These are phyloP conservation scores for Diplodus puntazzo DNA, from an alignment of 2,797 vertebrate species.

Conservation along the genomic window DNA sequence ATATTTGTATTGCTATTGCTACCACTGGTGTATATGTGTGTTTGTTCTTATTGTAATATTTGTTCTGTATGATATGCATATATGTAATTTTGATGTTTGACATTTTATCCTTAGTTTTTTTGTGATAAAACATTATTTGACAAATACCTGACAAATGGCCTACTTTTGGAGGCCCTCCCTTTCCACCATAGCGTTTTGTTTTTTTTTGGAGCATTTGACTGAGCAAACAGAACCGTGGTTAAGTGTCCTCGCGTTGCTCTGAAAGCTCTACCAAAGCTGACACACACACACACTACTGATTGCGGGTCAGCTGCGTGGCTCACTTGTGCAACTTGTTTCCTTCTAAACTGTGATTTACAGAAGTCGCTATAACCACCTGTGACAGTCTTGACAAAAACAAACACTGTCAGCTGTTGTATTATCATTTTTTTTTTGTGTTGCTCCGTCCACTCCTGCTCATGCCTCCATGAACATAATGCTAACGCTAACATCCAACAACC, in stretches of 20 bases:
- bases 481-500: slow-evolving; percentile 40
- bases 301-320: slow-evolving; percentile 39
- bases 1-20: too few relatives aligned
- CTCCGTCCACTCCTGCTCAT: slow-evolving; percentile 1
- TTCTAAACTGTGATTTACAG: slow-evolving; percentile 32
- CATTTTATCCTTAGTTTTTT: not conserved
- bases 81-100: not conserved
- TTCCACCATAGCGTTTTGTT: not conserved
- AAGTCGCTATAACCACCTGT: slow-evolving; percentile 17
- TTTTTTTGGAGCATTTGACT: not conserved
- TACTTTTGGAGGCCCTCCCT: not conserved
- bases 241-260: not conserved
- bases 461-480: not conserved
- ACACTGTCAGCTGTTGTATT: not conserved
- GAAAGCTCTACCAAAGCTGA: slow-evolving; percentile 43
- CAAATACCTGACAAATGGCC: not conserved
- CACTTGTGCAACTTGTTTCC: slow-evolving; percentile 15
- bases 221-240: not conserved
- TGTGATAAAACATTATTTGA: not conserved
- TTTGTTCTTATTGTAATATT: not conserved
- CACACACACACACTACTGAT: slow-evolving; percentile 45
- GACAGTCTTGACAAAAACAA: slow-evolving; percentile 33
- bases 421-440: slow-evolving; percentile 5
- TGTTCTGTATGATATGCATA: not conserved
- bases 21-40: not conserved